Evolutionary conservation across 2,797 vertebrate genomes (phyloP).

Genomic region (Iguana delicatissima): DNA sequence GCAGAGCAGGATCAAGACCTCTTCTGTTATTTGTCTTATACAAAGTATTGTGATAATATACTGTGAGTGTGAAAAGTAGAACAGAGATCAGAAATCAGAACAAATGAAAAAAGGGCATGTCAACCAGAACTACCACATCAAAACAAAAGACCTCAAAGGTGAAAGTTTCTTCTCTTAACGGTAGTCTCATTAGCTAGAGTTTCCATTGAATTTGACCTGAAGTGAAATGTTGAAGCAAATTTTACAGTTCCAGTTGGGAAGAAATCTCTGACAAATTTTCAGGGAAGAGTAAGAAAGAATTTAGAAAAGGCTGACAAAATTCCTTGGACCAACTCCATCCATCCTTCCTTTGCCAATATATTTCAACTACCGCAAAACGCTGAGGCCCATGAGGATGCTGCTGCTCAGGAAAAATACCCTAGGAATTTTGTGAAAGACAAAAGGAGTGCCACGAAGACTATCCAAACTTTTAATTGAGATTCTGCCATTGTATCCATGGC

Average conservation of each 20-base stretch:
- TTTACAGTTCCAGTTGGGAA: not conserved
- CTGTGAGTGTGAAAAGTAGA: not conserved
- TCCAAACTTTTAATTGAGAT: not conserved
- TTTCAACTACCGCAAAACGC: not conserved
- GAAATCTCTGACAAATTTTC: not conserved
- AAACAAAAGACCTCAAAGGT: not conserved
- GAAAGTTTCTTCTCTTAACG: not conserved
- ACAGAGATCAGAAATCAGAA: not conserved
- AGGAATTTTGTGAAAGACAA: not conserved
- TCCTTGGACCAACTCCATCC: not conserved
- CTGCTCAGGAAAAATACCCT: not conserved
- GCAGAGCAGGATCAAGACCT: not conserved
- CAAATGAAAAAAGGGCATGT: not conserved
- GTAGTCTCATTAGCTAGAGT: not conserved
- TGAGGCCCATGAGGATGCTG: not conserved
- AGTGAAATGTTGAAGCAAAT: not conserved
- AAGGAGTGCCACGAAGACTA: not conserved
- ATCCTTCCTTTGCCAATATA: not conserved
- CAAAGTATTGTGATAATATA: not conserved
- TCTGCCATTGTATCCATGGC: too few relatives aligned
- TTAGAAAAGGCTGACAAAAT: not conserved
- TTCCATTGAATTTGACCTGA: not conserved
- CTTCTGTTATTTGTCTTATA: slow-evolving; percentile 4
- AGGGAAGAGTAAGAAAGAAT: not conserved
- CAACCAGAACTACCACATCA: not conserved